Percentiles rank a stretch among this genome's conserved stretches.
phyloP scores from a whole-genome alignment of 2,797 vertebrate genomes.

The Ammospiza maritima region DNA sequence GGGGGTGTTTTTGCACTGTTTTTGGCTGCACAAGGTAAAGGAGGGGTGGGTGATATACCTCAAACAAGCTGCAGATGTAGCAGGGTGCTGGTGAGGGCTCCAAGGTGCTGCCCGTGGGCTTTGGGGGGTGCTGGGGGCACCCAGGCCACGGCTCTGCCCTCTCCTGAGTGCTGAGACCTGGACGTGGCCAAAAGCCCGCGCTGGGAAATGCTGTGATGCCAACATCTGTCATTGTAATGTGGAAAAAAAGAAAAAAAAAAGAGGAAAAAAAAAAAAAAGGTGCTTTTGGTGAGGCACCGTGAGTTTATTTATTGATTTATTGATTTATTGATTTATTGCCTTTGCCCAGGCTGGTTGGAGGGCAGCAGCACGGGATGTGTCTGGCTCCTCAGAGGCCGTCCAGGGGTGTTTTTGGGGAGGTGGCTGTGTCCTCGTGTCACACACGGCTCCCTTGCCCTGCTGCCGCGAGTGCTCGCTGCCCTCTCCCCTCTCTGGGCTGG shows the following conservation, averaged over 20 bases:
- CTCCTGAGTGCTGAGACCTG: not conserved
- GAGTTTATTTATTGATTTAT: conserved; percentile 66
- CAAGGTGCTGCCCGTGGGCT: not conserved
- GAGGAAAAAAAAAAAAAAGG: not conserved
- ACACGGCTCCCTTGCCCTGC: not conserved
- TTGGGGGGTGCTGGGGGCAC: not conserved
- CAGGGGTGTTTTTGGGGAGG: not conserved
- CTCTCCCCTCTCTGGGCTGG: not conserved
- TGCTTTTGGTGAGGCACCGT: not conserved
- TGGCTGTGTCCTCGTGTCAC: not conserved
- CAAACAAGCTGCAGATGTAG: conserved; percentile 48
- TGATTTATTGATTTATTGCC: not conserved
- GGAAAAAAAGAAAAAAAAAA: not conserved
- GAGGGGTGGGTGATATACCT: conserved; percentile 52
- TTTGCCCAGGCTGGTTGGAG: not conserved
- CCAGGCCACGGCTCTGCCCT: not conserved
- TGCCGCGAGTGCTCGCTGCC: not conserved
- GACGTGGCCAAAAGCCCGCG: not conserved
- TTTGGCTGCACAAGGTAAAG: not conserved
- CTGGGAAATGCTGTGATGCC: not conserved
- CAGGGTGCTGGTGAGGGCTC: not conserved
- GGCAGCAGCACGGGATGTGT: not conserved
- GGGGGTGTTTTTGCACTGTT: conserved; percentile 31
- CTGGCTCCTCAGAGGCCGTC: not conserved
- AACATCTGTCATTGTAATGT: not conserved